Percentiles rank a stretch among this genome's conserved stretches.
These are phyloP conservation scores for Benthosema pterotum DNA, from an alignment of 2,797 vertebrate species.

Conservation along the genomic window DNA sequence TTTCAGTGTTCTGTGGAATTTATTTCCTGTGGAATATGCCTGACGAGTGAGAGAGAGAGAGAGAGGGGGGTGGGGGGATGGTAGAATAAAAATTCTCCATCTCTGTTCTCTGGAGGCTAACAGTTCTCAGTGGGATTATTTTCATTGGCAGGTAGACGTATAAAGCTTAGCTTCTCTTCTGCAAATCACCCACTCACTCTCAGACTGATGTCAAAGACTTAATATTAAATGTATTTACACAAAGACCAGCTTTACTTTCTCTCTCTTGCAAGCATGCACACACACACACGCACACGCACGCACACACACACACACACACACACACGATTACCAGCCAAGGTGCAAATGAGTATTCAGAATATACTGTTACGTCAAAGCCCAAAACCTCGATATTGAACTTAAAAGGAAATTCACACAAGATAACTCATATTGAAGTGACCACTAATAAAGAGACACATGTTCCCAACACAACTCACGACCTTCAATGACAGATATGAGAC, in stretches of 20 bases:
- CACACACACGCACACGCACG: background rate
- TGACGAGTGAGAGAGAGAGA: conserved; percentile 6
- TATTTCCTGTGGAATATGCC: conserved; percentile 39
- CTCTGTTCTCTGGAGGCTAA: conserved; percentile 24
- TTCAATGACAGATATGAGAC: too few species aligned
- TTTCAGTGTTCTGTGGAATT: conserved; percentile 11
- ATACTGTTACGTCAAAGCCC: too few species aligned
- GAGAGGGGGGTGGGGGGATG: conserved; percentile 8
- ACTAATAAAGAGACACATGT: too few species aligned
- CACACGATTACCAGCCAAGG: background rate
- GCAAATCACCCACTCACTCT: conserved; percentile 22
- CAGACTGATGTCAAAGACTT: conserved; percentile 12
- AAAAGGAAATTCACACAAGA: too few species aligned
- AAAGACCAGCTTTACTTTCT: background rate
- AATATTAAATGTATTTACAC: conserved; percentile 16
- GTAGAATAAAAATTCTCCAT: conserved; percentile 22
- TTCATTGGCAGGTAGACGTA: conserved; percentile 38
- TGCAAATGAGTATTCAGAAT: too few species aligned
- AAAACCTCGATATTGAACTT: too few species aligned
- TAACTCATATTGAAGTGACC: too few species aligned
- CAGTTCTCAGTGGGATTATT: conserved; percentile 39
- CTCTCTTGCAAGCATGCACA: background rate
- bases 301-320: background rate
- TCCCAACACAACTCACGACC: too few species aligned
- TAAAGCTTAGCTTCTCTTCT: conserved; percentile 15